phyloP scores from a whole-genome alignment of 2,797 vertebrate genomes.

The Hypotaenidia philippensis region DNA sequence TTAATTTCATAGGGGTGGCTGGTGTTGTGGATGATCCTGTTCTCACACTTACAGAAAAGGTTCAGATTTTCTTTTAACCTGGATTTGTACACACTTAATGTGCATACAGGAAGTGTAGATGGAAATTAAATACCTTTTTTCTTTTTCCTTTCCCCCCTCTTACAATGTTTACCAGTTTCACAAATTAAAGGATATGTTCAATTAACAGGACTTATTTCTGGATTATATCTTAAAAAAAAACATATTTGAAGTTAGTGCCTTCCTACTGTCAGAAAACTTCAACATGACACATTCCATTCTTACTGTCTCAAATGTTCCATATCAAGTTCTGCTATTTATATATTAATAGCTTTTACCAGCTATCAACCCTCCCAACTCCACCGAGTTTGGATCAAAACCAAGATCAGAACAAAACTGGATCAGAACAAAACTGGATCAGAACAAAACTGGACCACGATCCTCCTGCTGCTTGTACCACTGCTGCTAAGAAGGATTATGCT shows the following conservation, averaged over 20 bases:
- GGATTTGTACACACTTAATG: not conserved
- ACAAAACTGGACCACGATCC: not conserved
- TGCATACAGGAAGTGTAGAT: not conserved
- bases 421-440: no score
- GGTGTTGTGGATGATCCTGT: not conserved
- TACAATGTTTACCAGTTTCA: not conserved
- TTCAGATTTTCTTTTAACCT: not conserved
- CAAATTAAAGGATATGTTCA: not conserved
- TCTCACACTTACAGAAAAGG: not conserved
- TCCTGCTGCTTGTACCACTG: not conserved
- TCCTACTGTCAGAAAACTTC: constrained; percentile 24
- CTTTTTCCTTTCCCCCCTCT: no score
- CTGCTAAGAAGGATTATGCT: not conserved
- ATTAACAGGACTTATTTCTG: not conserved
- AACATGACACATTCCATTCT: constrained; percentile 22
- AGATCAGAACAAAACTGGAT: not conserved
- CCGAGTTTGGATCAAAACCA: not conserved
- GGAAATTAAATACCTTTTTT: not conserved
- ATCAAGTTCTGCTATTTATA: constrained; percentile 15
- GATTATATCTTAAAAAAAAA: not conserved
- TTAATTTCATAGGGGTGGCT: not conserved
- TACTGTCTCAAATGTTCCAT: constrained; percentile 23
- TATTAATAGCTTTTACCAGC: constrained; percentile 19
- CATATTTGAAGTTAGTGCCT: not conserved
- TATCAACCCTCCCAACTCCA: not conserved